Percentiles rank a stretch among this genome's conserved stretches.
Conservation (phyloP, 2,797 vertebrate species). For the Melanotaenia boesemani region DNA sequence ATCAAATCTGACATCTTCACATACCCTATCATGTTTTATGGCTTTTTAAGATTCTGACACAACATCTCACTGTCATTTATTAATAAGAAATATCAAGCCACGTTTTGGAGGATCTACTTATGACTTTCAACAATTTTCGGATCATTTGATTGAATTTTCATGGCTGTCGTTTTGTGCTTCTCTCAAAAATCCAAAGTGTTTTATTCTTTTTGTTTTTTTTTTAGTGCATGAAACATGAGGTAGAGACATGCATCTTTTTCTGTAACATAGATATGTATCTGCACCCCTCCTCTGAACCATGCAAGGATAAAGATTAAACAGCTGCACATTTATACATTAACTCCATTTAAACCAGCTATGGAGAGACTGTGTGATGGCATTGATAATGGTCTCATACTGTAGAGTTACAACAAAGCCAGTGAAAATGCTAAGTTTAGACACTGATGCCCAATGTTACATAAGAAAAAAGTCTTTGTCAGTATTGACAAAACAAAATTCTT, state of each 20-base stretch:
- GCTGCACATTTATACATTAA: slow-evolving; percentile 1
- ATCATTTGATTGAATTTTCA: slow-evolving; percentile 33
- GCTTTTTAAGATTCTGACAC: slow-evolving; percentile 65
- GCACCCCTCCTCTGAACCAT: slow-evolving; percentile 55
- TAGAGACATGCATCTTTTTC: slow-evolving; percentile 64
- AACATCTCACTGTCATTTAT: slow-evolving; percentile 33
- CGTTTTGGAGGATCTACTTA: slow-evolving; percentile 20
- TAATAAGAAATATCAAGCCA: slow-evolving; percentile 56
- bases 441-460: slow-evolving; percentile 14
- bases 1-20: slow-evolving; percentile 65
- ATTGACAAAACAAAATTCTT: not conserved
- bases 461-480: not conserved
- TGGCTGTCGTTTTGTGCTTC: slow-evolving; percentile 70
- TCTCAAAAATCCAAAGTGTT: slow-evolving; percentile 37
- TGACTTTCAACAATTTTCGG: slow-evolving; percentile 33
- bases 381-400: slow-evolving; percentile 35
- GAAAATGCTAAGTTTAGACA: slow-evolving; percentile 23
- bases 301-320: slow-evolving; percentile 40
- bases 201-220: slow-evolving; percentile 23
- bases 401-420: slow-evolving; percentile 20
- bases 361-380: slow-evolving; percentile 6
- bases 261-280: slow-evolving; percentile 51
- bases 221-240: slow-evolving; percentile 65
- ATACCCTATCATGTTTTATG: slow-evolving; percentile 35
- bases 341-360: slow-evolving; percentile 10